Conservation (phyloP, 2,888 invertebrate species). For the Acleris holmiana region DNA sequence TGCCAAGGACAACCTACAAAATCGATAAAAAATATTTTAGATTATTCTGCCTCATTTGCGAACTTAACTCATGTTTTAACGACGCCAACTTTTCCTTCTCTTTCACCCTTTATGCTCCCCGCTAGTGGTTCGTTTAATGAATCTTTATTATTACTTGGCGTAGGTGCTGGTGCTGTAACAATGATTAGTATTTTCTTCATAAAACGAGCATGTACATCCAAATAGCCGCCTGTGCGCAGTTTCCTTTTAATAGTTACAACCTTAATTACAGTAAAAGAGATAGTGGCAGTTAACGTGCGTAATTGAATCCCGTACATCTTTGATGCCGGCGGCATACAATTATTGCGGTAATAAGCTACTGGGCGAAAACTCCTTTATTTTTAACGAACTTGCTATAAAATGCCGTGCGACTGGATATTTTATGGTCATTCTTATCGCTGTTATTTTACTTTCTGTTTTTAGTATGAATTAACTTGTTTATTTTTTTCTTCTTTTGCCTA, state of each 20-base stretch:
- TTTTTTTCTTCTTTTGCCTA: neutral
- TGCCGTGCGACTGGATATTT: conserved; percentile 34
- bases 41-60: too few relatives aligned
- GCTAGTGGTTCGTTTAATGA: too few relatives aligned
- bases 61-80: too few relatives aligned
- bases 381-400: conserved; percentile 29
- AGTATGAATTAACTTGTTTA: conserved; percentile 15
- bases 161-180: too few relatives aligned
- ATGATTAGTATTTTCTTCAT: neutral
- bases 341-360: conserved; percentile 35
- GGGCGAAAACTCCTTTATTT: conserved; percentile 32
- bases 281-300: conserved; percentile 23
- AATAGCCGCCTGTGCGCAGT: neutral
- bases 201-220: neutral
- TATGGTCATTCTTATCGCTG: conserved; percentile 23
- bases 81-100: too few relatives aligned
- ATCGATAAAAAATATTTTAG: too few relatives aligned
- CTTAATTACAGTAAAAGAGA: conserved; percentile 26
- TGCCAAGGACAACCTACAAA: too few relatives aligned
- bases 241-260: conserved; percentile 24
- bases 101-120: too few relatives aligned
- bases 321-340: conserved; percentile 34
- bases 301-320: conserved; percentile 34
- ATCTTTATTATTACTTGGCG: too few relatives aligned
- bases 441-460: conserved; percentile 23